These are phyloP conservation scores for Drosophila mimetica DNA, from an alignment of 2,888 invertebrate genomes.

Conservation along the genomic window DNA sequence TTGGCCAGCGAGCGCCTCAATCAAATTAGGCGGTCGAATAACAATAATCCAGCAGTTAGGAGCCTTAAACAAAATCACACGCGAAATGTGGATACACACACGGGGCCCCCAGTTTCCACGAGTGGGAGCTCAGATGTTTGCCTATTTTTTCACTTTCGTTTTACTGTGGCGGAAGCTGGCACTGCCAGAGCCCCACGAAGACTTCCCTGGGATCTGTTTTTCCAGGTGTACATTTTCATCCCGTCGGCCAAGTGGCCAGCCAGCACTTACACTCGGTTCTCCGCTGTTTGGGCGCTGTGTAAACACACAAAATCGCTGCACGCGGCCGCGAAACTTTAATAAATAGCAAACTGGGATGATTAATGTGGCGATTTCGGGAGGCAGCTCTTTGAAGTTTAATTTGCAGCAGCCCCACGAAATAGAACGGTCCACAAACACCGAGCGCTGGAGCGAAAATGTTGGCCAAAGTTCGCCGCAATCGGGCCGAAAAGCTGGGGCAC, in stretches of 20 bases:
- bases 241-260: conserved; percentile 14
- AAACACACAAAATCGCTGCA: conserved; percentile 45
- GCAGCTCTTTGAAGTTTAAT: conserved; percentile 29
- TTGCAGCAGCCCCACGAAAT: conserved; percentile 15
- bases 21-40: conserved; percentile 39
- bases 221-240: conserved; percentile 69
- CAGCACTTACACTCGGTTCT: conserved; percentile 49
- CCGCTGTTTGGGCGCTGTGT: conserved; percentile 31
- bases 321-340: conserved; percentile 21
- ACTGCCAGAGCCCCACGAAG: conserved; percentile 26
- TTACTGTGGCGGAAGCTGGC: conserved; percentile 45
- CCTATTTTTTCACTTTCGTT: conserved; percentile 46
- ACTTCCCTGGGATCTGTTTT: conserved; percentile 38
- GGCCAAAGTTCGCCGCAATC: conserved; percentile 50
- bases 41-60: conserved; percentile 47
- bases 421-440: conserved; percentile 57
- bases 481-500: conserved; percentile 56
- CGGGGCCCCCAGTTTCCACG: conserved; percentile 18
- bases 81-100: conserved; percentile 42
- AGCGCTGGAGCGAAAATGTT: conserved; percentile 65
- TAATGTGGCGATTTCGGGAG: conserved; percentile 21
- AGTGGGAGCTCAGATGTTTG: conserved; percentile 49
- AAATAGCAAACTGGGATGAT: conserved; percentile 27
- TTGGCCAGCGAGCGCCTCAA: conserved; percentile 55
- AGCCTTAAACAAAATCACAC: conserved; percentile 10